Percentiles rank a stretch among this genome's conserved stretches.
Evolutionary conservation across 2,113 vertebrate species (phyloP).

Genomic region (Notothenia coriiceps): DNA sequence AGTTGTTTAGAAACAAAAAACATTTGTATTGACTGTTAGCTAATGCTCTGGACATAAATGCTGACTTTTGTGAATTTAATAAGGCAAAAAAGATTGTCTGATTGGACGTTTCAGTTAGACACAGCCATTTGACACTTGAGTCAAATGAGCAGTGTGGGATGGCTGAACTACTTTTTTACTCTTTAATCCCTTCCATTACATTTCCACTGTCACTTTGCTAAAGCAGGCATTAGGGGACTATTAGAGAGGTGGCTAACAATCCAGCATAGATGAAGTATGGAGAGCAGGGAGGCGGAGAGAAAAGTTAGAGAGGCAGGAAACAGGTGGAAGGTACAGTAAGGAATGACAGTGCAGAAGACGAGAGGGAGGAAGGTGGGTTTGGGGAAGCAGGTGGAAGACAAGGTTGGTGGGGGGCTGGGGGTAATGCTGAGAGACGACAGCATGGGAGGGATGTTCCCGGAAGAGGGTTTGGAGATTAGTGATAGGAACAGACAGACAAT

Average conservation of each 20-base stretch:
- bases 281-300: neutral
- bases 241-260: conserved; percentile 31
- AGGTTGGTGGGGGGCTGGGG: conserved; percentile 16
- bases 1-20: conserved; percentile 21
- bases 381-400: conserved; percentile 34
- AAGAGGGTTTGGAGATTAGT: conserved; percentile 15
- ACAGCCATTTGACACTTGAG: conserved; percentile 40
- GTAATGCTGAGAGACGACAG: neutral
- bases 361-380: neutral
- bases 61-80: conserved; percentile 35
- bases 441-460: neutral
- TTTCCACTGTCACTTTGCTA: conserved; percentile 24
- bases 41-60: conserved; percentile 4
- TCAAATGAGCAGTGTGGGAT: conserved; percentile 54
- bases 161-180: conserved; percentile 6
- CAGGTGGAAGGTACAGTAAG: conserved; percentile 24
- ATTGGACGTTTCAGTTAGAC: conserved; percentile 37
- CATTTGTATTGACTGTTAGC: conserved; percentile 19
- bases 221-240: neutral
- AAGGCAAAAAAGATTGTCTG: conserved; percentile 38
- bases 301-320: neutral
- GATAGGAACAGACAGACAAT: conserved; percentile 48
- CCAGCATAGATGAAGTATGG: neutral
- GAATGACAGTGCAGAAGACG: neutral
- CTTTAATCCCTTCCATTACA: conserved; percentile 41